phyloP scores from a whole-genome alignment of 2,113 vertebrate genomes.

The Ctenomys sociabilis region DNA sequence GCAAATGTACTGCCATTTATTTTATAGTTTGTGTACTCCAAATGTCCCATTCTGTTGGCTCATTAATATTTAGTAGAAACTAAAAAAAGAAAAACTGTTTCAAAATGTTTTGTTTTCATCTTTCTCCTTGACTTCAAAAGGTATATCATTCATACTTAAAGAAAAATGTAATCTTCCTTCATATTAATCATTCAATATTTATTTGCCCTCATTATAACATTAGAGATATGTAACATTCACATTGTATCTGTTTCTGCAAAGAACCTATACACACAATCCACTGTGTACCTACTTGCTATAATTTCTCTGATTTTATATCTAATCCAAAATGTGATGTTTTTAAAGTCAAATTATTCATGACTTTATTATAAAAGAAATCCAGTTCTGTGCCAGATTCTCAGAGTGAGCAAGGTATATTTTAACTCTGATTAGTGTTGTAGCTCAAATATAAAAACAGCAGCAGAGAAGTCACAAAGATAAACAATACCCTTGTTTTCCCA shows the following conservation, averaged over 20 bases:
- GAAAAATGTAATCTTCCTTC: constrained; percentile 21
- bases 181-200: not conserved
- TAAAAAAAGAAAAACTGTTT: not conserved
- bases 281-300: not conserved
- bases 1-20: not conserved
- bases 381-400: not conserved
- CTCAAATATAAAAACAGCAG: not conserved
- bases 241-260: not conserved
- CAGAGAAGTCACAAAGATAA: not conserved
- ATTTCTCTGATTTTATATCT: not conserved
- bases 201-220: not conserved
- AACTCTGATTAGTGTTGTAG: not conserved
- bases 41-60: not conserved
- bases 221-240: not conserved
- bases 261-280: not conserved
- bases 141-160: not conserved
- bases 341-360: not conserved
- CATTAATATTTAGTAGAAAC: not conserved
- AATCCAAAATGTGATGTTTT: not conserved
- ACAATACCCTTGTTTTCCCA: not conserved
- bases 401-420: not conserved
- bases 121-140: not conserved
- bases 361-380: constrained; percentile 5
- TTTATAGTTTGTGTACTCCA: not conserved
- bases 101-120: constrained; percentile 11